A percentile compares a stretch with the other conserved stretches of the same genome.
Conservation (phyloP, 2,797 vertebrate genomes). For the Stomatorhinus walkeri region DNA sequence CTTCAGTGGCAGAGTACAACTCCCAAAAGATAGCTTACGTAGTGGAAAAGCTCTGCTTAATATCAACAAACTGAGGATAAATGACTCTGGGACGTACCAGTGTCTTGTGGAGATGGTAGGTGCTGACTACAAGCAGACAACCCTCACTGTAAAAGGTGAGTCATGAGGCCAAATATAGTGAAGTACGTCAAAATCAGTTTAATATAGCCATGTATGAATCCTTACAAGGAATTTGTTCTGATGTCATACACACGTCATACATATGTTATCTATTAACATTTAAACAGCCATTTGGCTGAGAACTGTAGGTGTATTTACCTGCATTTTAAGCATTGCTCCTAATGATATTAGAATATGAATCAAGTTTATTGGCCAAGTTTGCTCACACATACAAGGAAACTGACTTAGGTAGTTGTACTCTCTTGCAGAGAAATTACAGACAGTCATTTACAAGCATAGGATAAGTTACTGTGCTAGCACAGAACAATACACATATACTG, state of each 20-base stretch:
- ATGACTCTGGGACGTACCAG: constrained; percentile 69
- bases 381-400: not conserved
- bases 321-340: not conserved
- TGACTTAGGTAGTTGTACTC: not conserved
- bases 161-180: not conserved
- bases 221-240: not conserved
- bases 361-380: not conserved
- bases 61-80: constrained; percentile 62
- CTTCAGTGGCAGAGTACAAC: constrained; percentile 55
- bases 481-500: not conserved
- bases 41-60: constrained; percentile 63
- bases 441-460: not conserved
- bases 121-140: constrained; percentile 71
- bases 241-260: not conserved
- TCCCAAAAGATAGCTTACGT: constrained; percentile 61
- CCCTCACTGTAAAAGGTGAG: constrained; percentile 69
- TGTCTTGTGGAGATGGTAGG: constrained; percentile 66
- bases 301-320: not conserved
- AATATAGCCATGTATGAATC: not conserved
- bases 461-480: not conserved
- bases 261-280: not conserved
- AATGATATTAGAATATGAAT: not conserved
- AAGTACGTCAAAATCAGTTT: not conserved
- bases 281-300: not conserved
- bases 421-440: not conserved